A percentile compares a stretch with the other conserved stretches of the same genome.
Conservation (phyloP, 2,113 vertebrate species). For the Bubalus kerabau region DNA sequence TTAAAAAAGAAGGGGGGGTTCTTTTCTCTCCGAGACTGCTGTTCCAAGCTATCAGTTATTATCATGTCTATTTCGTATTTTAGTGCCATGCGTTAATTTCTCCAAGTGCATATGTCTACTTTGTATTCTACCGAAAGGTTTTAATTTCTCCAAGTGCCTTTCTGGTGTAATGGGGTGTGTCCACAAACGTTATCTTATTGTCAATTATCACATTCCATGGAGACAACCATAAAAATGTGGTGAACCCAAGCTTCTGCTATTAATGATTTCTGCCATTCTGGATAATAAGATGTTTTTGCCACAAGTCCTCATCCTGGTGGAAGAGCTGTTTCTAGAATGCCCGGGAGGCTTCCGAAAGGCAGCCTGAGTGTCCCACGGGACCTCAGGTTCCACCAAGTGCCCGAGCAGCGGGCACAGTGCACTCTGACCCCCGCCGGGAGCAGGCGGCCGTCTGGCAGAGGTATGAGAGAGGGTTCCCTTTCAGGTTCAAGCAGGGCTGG, state of each 20-base stretch:
- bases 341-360: background rate
- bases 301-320: background rate
- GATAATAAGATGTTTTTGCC: background rate
- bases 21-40: background rate
- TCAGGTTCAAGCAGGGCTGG: background rate
- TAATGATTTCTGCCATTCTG: background rate
- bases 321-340: background rate
- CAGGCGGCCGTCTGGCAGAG: background rate
- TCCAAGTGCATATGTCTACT: background rate
- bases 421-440: background rate
- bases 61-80: background rate
- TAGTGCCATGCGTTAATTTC: slow-evolving; percentile 19
- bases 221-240: background rate
- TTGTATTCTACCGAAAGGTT: background rate
- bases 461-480: background rate
- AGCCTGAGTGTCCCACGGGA: rapidly evolving
- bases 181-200: background rate
- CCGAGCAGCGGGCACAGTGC: rapidly evolving
- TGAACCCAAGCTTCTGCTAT: background rate
- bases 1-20: background rate
- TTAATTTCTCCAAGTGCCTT: slow-evolving; percentile 25
- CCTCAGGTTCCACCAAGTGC: rapidly evolving
- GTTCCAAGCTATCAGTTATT: background rate
- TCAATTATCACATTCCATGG: background rate
- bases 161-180: background rate